phyloP scores from a whole-genome alignment of 2,888 invertebrate genomes.

The Metopia argyrocephala region DNA sequence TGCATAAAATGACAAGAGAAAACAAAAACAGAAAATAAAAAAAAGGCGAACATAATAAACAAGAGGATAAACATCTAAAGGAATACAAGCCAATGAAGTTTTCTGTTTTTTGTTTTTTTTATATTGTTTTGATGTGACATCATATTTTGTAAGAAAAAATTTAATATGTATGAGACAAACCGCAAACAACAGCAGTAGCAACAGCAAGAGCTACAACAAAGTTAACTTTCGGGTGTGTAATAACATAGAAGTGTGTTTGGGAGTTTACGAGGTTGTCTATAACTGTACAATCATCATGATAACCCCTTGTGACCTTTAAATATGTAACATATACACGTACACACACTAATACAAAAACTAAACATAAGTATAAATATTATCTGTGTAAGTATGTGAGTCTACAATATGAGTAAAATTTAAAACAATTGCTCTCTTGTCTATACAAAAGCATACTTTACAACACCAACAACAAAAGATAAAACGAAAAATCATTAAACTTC shows the following conservation, averaged over 20 bases:
- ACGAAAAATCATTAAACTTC: constrained; percentile 28
- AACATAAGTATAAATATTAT: too few species aligned
- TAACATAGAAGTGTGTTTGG: background rate
- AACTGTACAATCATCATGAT: constrained; percentile 46
- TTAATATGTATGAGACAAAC: constrained; percentile 59
- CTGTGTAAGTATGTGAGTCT: background rate
- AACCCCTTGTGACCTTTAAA: constrained; percentile 57
- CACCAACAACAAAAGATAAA: too few species aligned
- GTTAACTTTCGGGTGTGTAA: constrained; percentile 39
- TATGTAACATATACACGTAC: background rate
- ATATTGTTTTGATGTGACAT: constrained; percentile 49
- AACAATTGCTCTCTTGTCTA: constrained; percentile 53
- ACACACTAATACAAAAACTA: too few species aligned
- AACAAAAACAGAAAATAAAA: background rate
- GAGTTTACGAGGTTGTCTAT: constrained; percentile 20
- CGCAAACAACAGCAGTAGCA: constrained; percentile 37
- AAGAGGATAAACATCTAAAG: background rate
- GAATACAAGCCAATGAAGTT: constrained; percentile 38
- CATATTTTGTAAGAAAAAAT: constrained; percentile 54
- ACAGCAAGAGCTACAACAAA: constrained; percentile 10
- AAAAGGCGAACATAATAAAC: constrained; percentile 31
- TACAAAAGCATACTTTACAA: background rate
- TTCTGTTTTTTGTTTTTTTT: constrained; percentile 3
- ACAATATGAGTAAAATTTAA: constrained; percentile 28
- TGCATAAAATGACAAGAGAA: background rate